Base-by-base conservation (phyloP, 2,888 invertebrate species). In the Mesoligia furuncula region DNA sequence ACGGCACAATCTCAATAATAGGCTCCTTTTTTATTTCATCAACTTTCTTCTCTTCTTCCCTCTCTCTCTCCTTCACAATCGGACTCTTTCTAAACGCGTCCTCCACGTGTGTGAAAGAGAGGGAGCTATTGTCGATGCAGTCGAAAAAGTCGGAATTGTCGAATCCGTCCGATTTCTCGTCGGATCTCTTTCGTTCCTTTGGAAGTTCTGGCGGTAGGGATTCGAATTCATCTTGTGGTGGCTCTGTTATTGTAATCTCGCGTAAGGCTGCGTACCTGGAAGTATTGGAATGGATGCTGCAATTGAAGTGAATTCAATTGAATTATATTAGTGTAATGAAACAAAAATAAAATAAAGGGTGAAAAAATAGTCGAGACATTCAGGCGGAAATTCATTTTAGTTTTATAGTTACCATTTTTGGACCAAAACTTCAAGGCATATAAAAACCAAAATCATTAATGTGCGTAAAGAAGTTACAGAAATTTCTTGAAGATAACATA, bases 251-350 rank as follows among this genome's bases (percentile, higher is more conserved):
- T 59, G 98, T 98, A 20, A 98, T 97, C 90, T 98, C 98, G 0
- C 98, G 96, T 71, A 99, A 93, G 0, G 98, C 98, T 0, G 98
- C 98, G 91, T 99, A 99, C 89, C 92, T 92, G 73, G 45, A 73
- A 84, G 74, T 27, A 66, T 61, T 69, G 27, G 62, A 45, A 84
- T 72, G 17, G 39, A 8, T 66, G 65, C 65, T 80, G 79, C 74
- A 76, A 75, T 80, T 76, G 69, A 70, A 70, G 27, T 68, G 31
- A 69, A 75, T 69, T 75, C 62, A 76, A 75, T 80, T 80, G 68
- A 15, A 69, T 64, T 75, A 36, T 69, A 75, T 75, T 64, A 77
- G 70, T 77, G 11, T 24, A 70, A 77, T 5, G 11, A 62, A 77
- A 77, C 0, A n/a, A 75, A 77, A 77, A 27, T 5, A 73, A 31